Evolutionary conservation across 2,113 vertebrate genomes (phyloP), one percentile per base, ranked within the genome.

Genomic region (Fulica atra): DNA sequence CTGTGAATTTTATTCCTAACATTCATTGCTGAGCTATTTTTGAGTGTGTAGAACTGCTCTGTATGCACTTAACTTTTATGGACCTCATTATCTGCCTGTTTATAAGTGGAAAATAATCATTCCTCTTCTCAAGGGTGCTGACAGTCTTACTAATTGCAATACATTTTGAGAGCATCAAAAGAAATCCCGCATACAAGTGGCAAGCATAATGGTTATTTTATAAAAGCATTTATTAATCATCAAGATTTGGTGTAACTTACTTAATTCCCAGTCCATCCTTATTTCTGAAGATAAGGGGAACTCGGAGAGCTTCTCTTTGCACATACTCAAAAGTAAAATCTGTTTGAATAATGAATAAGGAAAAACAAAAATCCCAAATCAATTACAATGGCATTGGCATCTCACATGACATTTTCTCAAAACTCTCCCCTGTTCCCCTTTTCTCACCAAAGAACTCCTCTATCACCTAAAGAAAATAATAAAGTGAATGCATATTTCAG

Each of bases 261-360:
- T 99, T 99, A 98, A 99, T 99, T 96, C 99, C 99, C 46, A 99
- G 98, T 96, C 99, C 99, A 95, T 99, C 98, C 97, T 99, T 99
- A 96, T 98, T 98, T 97, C 98, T 98, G 97, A 99, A 99, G 95
- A 99, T 96, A 69, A 99, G 98, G 31, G 99, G 99, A 60, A 98
- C 97, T 96, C 98, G 97, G 76, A 99, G 98, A 65, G 98, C 99
- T 97, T 99, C 99, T 97, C 98, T 99, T 95, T 99, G 99, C 94
- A 99, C 99, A 53, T 99, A 99, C 84, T 99, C 99, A 97, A 99
- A 99, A 65, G 99, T 99, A 96, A 99, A 99, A 97, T 99, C 99
- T 99, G 98, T 90, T 96, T 89, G 95, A 96, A 96, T 69, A 96
- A 79, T 90, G 95, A 89, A 97, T 28, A 46, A 46, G 19, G 46